These are phyloP conservation scores for Potamilus streckersoni DNA, from an alignment of 1,140 invertebrate species.

Conservation along the genomic window DNA sequence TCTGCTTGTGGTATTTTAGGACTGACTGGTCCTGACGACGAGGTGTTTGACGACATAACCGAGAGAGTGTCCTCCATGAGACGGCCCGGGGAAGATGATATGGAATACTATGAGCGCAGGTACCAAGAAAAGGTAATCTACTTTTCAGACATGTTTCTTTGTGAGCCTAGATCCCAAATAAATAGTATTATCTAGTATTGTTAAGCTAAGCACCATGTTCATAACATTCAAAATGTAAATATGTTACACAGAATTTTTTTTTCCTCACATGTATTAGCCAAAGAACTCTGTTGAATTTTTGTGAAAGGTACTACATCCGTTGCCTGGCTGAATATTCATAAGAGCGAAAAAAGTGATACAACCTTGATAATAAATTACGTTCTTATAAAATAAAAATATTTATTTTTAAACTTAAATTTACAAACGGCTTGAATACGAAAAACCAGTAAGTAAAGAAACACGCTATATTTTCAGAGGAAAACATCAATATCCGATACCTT, in stretches of 20 bases:
- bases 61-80: constrained; percentile 61
- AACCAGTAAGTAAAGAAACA: no score
- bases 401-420: no score
- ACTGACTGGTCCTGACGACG: constrained; percentile 37
- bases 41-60: constrained; percentile 54
- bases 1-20: background rate
- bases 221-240: background rate
- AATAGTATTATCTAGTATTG: no score
- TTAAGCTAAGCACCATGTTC: background rate
- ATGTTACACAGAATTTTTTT: background rate
- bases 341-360: no score
- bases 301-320: no score
- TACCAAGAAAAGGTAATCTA: constrained; percentile 64
- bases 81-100: constrained; percentile 63
- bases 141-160: background rate
- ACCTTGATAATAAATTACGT: no score
- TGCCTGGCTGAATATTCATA: no score
- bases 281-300: background rate
- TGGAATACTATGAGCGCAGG: constrained; percentile 67
- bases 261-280: no score
- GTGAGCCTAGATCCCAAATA: background rate
- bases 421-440: no score
- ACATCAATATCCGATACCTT: no score
- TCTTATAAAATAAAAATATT: no score
- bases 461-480: no score